Evolutionary conservation across 2,797 vertebrate genomes (phyloP).

Genomic region (Mionectes olivaceus): DNA sequence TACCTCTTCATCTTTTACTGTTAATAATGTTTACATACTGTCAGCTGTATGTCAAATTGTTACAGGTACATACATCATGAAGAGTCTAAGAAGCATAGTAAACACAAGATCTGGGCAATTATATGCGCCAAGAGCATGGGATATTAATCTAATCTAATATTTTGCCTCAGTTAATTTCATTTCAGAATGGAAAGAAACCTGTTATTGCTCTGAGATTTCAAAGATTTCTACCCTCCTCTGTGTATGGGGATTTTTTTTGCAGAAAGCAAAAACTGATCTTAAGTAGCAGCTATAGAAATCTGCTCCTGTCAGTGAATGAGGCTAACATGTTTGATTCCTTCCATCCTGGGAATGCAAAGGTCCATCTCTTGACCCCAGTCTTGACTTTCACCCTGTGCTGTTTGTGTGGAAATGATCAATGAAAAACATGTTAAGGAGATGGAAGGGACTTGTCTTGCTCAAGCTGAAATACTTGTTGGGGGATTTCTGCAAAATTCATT

Average conservation of each 20-base stretch:
- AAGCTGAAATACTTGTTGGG: slow-evolving; percentile 16
- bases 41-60: slow-evolving; percentile 35
- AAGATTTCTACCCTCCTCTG: neutral
- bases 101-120: slow-evolving; percentile 22
- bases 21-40: slow-evolving; percentile 57
- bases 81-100: slow-evolving; percentile 34
- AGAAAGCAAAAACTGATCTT: neutral
- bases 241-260: neutral
- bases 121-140: neutral
- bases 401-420: slow-evolving; percentile 35
- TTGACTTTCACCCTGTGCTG: neutral
- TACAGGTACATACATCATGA: neutral
- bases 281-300: neutral
- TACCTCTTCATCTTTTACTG: neutral
- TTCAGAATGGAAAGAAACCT: neutral
- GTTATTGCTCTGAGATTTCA: neutral
- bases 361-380: neutral
- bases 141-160: slow-evolving; percentile 32
- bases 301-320: neutral
- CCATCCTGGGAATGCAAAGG: neutral
- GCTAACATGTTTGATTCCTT: neutral
- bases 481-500: slow-evolving; percentile 36
- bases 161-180: slow-evolving; percentile 14
- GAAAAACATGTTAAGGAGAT: slow-evolving; percentile 56
- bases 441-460: slow-evolving; percentile 48